Percentiles rank a stretch among this genome's conserved stretches.
Evolutionary conservation across 92 coral and sea anemone genomes (phyloP).

Genomic region (Parazoanthus atlanticus): DNA sequence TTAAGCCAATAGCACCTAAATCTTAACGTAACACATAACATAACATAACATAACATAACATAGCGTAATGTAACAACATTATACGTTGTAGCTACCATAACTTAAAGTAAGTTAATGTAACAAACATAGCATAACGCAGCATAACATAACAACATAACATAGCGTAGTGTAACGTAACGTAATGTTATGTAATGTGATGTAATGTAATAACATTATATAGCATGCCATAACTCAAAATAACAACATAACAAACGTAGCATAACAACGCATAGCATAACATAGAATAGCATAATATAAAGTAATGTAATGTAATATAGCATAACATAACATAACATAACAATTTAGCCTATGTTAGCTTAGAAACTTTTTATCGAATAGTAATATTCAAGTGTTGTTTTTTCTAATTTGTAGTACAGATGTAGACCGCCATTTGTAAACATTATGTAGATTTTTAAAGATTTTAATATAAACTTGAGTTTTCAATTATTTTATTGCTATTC

Average conservation of each 20-base stretch:
- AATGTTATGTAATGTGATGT: background rate
- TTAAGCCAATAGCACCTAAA: background rate
- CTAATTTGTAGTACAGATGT: background rate
- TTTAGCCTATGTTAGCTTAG: no score
- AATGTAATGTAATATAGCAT: background rate
- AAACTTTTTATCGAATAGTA: no score
- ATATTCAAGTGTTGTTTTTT: no score
- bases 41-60: background rate
- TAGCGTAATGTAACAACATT: background rate
- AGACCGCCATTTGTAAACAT: no score
- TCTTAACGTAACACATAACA: background rate
- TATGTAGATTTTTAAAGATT: no score
- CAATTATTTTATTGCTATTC: no score
- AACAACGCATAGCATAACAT: background rate
- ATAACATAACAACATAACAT: background rate
- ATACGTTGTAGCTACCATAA: background rate
- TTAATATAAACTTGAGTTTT: no score
- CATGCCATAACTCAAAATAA: no score
- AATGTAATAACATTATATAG: background rate
- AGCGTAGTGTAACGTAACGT: background rate
- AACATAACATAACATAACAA: background rate
- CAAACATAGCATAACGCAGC: background rate
- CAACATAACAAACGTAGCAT: no score
- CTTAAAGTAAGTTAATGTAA: background rate
- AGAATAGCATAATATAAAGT: no score